Base-by-base conservation (phyloP, 2,888 invertebrate species). In the Heliothis peltigera region DNA sequence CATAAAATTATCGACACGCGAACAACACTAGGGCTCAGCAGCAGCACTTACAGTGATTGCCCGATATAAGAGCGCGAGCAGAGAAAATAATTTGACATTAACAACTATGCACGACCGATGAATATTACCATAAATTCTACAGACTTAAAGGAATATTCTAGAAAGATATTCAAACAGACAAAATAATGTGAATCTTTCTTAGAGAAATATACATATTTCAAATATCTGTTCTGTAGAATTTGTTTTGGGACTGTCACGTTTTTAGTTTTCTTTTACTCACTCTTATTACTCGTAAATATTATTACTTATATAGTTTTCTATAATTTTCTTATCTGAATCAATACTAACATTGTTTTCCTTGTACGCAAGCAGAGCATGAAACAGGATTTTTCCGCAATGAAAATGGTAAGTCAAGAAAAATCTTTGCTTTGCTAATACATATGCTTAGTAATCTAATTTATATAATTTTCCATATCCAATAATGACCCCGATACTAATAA, bases 71-170 rank as follows among this genome's bases (percentile, higher is more conserved):
- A 77, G 72, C 80, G 68, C 73, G 61, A 57, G 64, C 71, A 77
- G 77, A 80, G 80, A 80, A 83, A 81, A 81, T 82, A 81, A 83
- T 84, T 79, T 68, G 51, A 79, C 75, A 75, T 69, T 81, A 82
- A 82, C 80, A 77, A 83, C 80, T 73, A 66, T 47, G 51, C 71
- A 56, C 43, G 42, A 67, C 39, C 8, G 6, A 54, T 22, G 32
- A 48, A 49, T 69, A 64, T 53, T 64, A 57, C 48, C 49, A 71
- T 57, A 56, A 6, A 57, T 64, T 49, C 21, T 63, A 19, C 10
- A 25, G 17, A 28, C 25, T 21, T 60, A n/a, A 35, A 35, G 4
- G 15, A 15, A 12, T 35, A 15, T 35, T 35, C 15, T 35, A 35
- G 35, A 15, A 15, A 15, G 15, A 35, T 35, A 35, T 8, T 35